Percentiles rank a stretch among this genome's conserved stretches.
phyloP scores from a whole-genome alignment of 2,113 vertebrate genomes.

The Rafetus swinhoei region DNA sequence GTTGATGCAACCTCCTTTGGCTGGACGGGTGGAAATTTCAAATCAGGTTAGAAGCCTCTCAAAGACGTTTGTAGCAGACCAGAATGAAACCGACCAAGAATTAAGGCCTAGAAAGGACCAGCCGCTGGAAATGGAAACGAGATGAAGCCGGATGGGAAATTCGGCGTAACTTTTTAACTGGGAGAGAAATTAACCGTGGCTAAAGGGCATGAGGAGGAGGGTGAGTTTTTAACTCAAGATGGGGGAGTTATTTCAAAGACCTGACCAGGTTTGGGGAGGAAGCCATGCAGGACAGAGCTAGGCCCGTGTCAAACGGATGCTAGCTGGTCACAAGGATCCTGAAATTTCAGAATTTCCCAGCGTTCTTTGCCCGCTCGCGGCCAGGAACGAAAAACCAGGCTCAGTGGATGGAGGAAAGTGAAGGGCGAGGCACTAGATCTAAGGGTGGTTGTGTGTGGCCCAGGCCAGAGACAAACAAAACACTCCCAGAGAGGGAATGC shows the following conservation, averaged over 20 bases:
- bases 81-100: no score
- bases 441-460: background rate
- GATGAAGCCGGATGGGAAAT: background rate
- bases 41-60: background rate
- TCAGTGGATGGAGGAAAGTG: background rate
- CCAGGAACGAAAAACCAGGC: background rate
- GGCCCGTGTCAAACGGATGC: background rate
- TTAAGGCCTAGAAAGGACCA: background rate
- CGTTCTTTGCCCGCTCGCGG: no score
- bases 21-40: background rate
- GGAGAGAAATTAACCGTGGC: background rate
- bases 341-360: background rate
- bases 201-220: background rate
- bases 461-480: background rate
- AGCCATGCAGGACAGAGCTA: accelerated
- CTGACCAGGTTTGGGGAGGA: background rate
- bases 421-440: no score
- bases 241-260: background rate
- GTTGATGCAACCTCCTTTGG: no score
- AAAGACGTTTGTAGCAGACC: background rate
- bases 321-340: background rate
- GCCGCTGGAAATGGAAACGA: no score
- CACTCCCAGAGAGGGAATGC: background rate
- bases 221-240: background rate
- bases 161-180: background rate